Base-by-base conservation (phyloP, 2,113 vertebrate species). In the Oceanites oceanicus region DNA sequence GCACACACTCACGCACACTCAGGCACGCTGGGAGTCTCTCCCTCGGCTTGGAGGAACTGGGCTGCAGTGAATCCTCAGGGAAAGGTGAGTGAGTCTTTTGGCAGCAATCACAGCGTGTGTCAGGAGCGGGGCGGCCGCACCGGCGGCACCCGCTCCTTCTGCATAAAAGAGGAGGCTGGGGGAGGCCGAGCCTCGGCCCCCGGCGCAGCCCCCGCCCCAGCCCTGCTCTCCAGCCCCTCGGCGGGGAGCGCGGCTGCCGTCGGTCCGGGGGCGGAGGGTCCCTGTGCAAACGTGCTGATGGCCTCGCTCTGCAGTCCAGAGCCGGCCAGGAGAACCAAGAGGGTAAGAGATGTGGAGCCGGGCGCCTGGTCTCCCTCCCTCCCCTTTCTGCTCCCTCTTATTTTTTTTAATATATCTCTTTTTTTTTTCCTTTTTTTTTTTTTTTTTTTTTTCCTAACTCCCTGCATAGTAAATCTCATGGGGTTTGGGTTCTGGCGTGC, bases 251-350 rank as follows among this genome's bases (percentile, higher is more conserved):
- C 32, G 92, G 95, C 96, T 91, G 92, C 97, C 91, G 70, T 80
- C n/a, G 92, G 92, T 96, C 94, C 61, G 78, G 95, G 96, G 91
- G 95, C 62, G 11, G 91, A 94, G 87, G 97, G 97, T 98, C 98
- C 97, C 98, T 98, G 98, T 98, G 98, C 98, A 98, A 98, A 98
- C 97, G 97, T 96, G 98, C 96, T 94, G 97, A 95, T 0, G 97
- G 96, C 97, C 92, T 97, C 32, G 91, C 97, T 96, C 97, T 93
- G 63, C 94, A 81, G 71, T 91, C 65, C 81, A 80, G 97, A 94
- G 94, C 77, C 1, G 36, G 91, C 96, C 96, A 72, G 53, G 93
- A 93, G 94, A 95, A 96, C 87, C 96, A 95, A 96, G 95, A 96
- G 91, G 95, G 94, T 87, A 67, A 92, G 90, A 92, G 95, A 93